A percentile compares a stretch with the other conserved stretches of the same genome.
Evolutionary conservation across 2,113 vertebrate species (phyloP).

Genomic region (Muscicapa adusta): DNA sequence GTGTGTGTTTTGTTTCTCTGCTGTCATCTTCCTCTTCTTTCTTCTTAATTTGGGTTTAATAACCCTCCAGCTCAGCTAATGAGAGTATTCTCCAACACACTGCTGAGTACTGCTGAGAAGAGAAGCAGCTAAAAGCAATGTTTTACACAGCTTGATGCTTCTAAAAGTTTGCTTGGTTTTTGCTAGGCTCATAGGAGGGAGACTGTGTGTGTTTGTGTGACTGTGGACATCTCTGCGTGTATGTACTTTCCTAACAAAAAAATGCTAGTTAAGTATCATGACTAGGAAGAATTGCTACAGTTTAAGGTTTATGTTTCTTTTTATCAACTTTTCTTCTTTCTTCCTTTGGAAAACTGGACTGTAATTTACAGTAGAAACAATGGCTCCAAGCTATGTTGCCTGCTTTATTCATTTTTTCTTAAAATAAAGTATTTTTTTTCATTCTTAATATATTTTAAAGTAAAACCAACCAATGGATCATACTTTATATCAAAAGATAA

Average conservation of each 20-base stretch:
- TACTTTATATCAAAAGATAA: neutral
- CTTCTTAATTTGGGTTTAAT: constrained; percentile 1
- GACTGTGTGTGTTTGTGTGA: neutral
- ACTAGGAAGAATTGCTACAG: neutral
- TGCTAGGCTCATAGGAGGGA: neutral
- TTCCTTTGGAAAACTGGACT: neutral
- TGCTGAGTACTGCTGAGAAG: neutral
- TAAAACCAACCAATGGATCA: neutral
- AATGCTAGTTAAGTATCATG: neutral
- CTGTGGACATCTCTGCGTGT: neutral
- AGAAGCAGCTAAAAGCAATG: neutral
- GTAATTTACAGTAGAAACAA: neutral
- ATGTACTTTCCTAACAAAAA: neutral
- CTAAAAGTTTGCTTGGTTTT: neutral
- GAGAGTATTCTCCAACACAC: neutral
- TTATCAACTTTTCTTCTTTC: neutral
- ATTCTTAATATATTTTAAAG: neutral
- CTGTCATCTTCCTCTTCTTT: neutral
- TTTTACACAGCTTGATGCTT: neutral
- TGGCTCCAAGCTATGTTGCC: neutral
- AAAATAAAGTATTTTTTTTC: neutral
- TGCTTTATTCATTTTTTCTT: neutral
- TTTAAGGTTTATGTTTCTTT: neutral
- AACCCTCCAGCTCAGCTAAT: neutral
- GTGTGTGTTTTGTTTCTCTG: neutral